Percentiles rank a stretch among this genome's conserved stretches.
Evolutionary conservation across 2,888 invertebrate species (phyloP).

Genomic region (Corbicula japonica): DNA sequence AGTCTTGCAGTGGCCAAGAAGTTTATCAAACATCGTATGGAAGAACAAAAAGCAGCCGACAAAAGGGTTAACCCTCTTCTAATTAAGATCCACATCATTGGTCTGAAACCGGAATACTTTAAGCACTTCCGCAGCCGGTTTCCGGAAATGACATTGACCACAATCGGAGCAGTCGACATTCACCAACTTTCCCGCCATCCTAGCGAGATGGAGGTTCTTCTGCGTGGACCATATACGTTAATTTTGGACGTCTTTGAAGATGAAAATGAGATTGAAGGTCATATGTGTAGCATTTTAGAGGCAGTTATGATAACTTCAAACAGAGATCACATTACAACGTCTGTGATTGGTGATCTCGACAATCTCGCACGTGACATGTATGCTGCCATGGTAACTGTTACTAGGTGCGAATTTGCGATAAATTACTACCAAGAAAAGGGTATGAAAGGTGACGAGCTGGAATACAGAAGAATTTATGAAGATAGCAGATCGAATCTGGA

Average conservation of each 20-base stretch:
- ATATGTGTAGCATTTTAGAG: conserved; percentile 59
- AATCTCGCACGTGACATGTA: conserved; percentile 66
- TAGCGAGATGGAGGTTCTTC: conserved; percentile 65
- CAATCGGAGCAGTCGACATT: conserved; percentile 72
- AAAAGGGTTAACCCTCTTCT: conserved; percentile 45
- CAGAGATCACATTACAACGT: conserved; percentile 68
- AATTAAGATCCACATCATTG: conserved; percentile 68
- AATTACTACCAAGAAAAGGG: conserved; percentile 52
- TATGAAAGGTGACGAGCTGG: conserved; percentile 41
- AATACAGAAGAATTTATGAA: conserved; percentile 42
- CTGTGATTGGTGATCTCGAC: conserved; percentile 60
- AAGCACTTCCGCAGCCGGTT: conserved; percentile 58
- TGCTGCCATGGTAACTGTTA: conserved; percentile 67
- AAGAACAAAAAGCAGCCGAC: conserved; percentile 16
- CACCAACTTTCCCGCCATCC: conserved; percentile 60
- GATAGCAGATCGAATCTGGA: too few relatives aligned
- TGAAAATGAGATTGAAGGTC: conserved; percentile 19
- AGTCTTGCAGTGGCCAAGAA: conserved; percentile 41
- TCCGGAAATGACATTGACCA: conserved; percentile 63
- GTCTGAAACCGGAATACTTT: conserved; percentile 62
- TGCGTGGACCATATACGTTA: conserved; percentile 66
- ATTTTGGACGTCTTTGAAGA: conserved; percentile 60
- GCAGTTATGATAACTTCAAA: conserved; percentile 71
- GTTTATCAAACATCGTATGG: conserved; percentile 54
- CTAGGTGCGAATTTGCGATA: conserved; percentile 66